Conservation (phyloP, 2,113 vertebrate genomes). For the Sakesphorus luctuosus region DNA sequence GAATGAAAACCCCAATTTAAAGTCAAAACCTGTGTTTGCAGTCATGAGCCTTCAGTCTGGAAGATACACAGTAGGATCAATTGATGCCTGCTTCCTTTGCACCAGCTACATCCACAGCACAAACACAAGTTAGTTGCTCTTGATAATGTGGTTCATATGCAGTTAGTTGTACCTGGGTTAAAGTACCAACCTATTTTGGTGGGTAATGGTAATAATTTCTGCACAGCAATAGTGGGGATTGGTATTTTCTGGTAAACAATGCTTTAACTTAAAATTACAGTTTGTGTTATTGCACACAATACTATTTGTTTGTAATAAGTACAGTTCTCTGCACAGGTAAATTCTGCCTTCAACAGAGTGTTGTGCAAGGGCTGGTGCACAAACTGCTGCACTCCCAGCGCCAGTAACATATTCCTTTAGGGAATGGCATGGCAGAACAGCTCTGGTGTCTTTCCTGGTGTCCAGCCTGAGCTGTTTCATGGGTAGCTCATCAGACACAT, state of each 20-base stretch:
- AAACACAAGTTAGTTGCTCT: neutral
- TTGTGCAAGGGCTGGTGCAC: neutral
- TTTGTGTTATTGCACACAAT: neutral
- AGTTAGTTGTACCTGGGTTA: neutral
- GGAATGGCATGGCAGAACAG: neutral
- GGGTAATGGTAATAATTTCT: neutral
- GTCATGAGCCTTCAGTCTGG: neutral
- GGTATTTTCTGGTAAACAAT: neutral
- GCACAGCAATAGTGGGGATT: neutral
- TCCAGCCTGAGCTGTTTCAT: neutral
- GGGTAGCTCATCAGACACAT: neutral
- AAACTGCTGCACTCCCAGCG: neutral
- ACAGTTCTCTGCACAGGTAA: neutral
- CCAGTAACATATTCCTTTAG: neutral
- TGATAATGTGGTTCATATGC: neutral
- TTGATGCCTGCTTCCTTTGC: neutral
- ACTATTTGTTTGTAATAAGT: neutral
- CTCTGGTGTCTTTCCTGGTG: neutral
- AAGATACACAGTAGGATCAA: neutral
- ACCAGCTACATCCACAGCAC: neutral
- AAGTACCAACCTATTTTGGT: neutral
- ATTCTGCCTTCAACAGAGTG: neutral
- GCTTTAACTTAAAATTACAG: neutral
- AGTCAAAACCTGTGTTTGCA: neutral
- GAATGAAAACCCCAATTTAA: neutral